A percentile compares a stretch with the other conserved stretches of the same genome.
Evolutionary conservation across 2,888 invertebrate genomes (phyloP).

Genomic region (Caradrina kadenii): DNA sequence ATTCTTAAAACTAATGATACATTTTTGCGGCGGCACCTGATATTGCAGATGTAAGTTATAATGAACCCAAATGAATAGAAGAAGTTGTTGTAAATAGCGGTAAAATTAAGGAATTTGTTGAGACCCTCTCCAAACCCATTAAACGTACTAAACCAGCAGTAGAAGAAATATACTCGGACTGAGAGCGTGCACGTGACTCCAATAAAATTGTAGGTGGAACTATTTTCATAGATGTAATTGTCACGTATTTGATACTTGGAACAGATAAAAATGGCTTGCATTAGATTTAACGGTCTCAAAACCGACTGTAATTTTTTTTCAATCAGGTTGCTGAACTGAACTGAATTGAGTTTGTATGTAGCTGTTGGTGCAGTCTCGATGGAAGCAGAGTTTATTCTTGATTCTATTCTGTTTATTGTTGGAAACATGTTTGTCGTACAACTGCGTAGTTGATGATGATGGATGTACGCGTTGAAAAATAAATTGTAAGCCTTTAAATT

Average conservation of each 20-base stretch:
- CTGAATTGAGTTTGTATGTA: no score
- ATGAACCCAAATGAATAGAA: conserved; percentile 9
- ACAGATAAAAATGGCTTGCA: conserved; percentile 21
- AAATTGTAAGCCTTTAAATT: background rate
- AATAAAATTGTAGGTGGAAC: conserved; percentile 12
- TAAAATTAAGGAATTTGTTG: background rate
- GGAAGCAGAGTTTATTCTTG: background rate
- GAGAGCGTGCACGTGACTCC: conserved; percentile 3
- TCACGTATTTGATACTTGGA: conserved; percentile 24
- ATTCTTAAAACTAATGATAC: conserved; percentile 19
- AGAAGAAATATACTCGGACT: background rate
- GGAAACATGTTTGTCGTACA: background rate
- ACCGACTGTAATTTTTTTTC: conserved; percentile 27
- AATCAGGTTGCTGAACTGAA: conserved; percentile 1
- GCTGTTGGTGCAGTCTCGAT: background rate
- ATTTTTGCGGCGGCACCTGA: conserved; percentile 7
- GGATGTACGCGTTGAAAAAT: background rate
- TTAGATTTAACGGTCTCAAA: conserved; percentile 25
- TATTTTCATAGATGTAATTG: conserved; percentile 16
- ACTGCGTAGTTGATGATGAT: background rate
- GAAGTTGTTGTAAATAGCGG: background rate
- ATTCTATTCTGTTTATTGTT: background rate
- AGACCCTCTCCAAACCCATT: background rate
- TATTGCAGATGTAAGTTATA: conserved; percentile 15
- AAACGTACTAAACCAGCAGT: background rate